These are phyloP conservation scores for Actinia equina DNA, from an alignment of 64 coral and sea anemone genomes.

Conservation along the genomic window DNA sequence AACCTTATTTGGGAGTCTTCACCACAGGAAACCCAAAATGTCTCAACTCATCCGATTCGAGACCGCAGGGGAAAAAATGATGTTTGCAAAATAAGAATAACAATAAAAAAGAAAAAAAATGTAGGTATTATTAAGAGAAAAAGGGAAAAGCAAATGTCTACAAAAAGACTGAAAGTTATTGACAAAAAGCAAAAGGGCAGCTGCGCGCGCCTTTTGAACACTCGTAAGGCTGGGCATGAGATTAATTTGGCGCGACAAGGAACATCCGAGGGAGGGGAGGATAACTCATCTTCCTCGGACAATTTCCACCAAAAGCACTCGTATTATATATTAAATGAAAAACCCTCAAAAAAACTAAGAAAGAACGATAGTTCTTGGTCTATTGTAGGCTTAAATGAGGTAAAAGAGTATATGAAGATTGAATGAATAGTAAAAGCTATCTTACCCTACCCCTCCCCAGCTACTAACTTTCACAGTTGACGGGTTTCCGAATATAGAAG, in stretches of 20 bases:
- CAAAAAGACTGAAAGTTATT: no score
- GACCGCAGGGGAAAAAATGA: background rate
- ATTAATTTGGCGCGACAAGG: background rate
- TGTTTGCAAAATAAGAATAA: background rate
- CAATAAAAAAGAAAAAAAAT: background rate
- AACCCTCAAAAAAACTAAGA: background rate
- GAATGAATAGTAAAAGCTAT: background rate
- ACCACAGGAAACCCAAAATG: conserved; percentile 2
- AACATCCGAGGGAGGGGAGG: background rate
- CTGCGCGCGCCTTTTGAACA: background rate
- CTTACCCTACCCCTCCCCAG: background rate
- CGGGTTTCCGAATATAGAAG: conserved; percentile 14
- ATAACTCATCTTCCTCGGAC: background rate
- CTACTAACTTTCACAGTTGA: background rate
- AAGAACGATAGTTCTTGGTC: no score
- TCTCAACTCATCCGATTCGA: background rate
- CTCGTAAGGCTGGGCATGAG: background rate
- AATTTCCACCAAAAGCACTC: background rate
- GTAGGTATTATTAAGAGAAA: background rate
- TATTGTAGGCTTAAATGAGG: background rate
- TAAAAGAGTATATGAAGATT: background rate
- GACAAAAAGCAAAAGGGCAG: background rate
- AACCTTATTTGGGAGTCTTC: background rate
- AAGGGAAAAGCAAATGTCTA: background rate
- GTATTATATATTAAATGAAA: background rate